Conservation (phyloP, 2,113 vertebrate genomes). For the Rhabdomys dilectus region DNA sequence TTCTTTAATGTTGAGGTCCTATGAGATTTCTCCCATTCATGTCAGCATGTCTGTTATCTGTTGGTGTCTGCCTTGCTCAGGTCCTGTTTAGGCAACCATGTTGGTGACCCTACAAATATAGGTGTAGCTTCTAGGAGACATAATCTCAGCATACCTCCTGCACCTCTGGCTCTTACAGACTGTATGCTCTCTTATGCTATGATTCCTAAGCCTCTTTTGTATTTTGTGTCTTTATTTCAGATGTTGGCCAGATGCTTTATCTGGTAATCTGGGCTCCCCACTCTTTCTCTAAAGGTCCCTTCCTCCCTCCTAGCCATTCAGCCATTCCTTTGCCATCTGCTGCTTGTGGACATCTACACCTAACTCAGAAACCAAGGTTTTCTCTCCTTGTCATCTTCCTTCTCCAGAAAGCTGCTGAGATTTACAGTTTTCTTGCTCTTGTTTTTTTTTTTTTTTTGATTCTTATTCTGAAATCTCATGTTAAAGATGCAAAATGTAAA, state of each 20-base stretch:
- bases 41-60: not conserved
- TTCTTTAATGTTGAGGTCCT: not conserved
- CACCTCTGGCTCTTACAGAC: not conserved
- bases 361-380: not conserved
- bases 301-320: not conserved
- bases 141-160: not conserved
- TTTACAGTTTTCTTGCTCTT: not conserved
- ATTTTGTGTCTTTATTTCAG: not conserved
- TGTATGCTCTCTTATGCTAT: not conserved
- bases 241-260: not conserved
- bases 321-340: not conserved
- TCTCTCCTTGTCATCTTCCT: not conserved
- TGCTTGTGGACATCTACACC: not conserved
- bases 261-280: not conserved
- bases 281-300: not conserved
- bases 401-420: not conserved
- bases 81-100: not conserved
- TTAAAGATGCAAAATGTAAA: conserved; percentile 6
- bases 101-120: not conserved
- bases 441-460: not conserved
- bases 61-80: not conserved
- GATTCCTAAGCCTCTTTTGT: not conserved
- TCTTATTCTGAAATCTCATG: no score
- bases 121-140: not conserved
- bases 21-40: not conserved